Conservation (phyloP, 2,113 vertebrate species). For the Todiramphus chloris region DNA sequence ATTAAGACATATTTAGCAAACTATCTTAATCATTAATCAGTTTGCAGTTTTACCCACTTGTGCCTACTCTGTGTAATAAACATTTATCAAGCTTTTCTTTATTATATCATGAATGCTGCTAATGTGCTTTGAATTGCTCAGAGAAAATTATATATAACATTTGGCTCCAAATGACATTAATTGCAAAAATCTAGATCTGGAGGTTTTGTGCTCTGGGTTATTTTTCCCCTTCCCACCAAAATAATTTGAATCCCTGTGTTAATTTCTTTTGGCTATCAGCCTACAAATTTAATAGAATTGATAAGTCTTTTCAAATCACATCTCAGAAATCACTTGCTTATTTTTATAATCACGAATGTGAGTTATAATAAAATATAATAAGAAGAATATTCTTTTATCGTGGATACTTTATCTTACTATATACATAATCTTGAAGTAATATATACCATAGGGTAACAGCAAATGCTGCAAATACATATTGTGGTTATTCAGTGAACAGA, state of each 20-base stretch:
- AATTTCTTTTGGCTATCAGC: background rate
- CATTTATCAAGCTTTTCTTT: slow-evolving; percentile 42
- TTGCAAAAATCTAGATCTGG: background rate
- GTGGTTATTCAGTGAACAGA: background rate
- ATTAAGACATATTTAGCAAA: slow-evolving; percentile 28
- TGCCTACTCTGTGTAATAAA: slow-evolving; percentile 40
- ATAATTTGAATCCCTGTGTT: background rate
- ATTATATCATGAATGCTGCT: slow-evolving; percentile 23
- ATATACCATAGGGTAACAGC: background rate
- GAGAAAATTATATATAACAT: background rate
- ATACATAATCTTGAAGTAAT: background rate
- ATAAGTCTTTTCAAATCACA: background rate
- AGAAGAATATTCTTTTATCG: background rate
- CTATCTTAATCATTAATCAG: slow-evolving; percentile 34
- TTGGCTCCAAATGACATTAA: background rate
- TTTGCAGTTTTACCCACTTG: slow-evolving; percentile 37
- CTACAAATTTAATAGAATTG: background rate
- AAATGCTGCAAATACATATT: background rate
- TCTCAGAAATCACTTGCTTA: background rate
- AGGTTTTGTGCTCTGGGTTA: background rate
- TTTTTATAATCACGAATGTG: background rate
- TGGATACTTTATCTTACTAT: background rate
- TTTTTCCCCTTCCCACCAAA: background rate
- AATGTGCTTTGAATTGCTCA: background rate
- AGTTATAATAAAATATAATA: background rate